Percentiles rank a stretch among this genome's conserved stretches.
phyloP scores from a whole-genome alignment of 2,888 invertebrate genomes.

The Protophormia terraenovae region DNA sequence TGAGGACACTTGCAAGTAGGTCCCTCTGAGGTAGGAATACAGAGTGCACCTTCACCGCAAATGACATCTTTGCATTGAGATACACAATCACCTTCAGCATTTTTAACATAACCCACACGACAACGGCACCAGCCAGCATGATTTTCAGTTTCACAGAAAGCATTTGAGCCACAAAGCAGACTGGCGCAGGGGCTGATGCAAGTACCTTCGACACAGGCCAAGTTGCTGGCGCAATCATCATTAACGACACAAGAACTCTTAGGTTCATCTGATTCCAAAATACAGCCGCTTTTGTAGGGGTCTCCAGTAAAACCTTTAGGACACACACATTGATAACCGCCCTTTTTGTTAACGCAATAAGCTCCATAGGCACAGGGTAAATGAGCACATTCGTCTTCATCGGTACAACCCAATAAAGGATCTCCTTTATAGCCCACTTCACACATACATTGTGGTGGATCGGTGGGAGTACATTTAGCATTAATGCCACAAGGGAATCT shows the following conservation, averaged over 20 bases:
- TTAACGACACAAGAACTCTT: slow-evolving; percentile 87
- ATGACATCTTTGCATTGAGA: slow-evolving; percentile 85
- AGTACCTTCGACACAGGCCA: slow-evolving; percentile 89
- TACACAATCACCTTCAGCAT: slow-evolving; percentile 90
- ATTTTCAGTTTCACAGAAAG: slow-evolving; percentile 93
- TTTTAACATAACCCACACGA: slow-evolving; percentile 90
- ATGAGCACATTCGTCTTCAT: slow-evolving; percentile 92
- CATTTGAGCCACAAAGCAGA: slow-evolving; percentile 90
- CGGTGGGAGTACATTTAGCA: slow-evolving; percentile 93
- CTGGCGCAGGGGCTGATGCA: slow-evolving; percentile 91
- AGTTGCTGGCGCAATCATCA: slow-evolving; percentile 90
- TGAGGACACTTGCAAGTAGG: slow-evolving; percentile 94
- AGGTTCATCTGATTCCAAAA: slow-evolving; percentile 83
- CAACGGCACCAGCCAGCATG: slow-evolving; percentile 95
- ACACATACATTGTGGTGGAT: slow-evolving; percentile 95
- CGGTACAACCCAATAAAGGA: slow-evolving; percentile 91
- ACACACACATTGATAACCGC: slow-evolving; percentile 92
- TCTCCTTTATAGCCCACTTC: slow-evolving; percentile 93
- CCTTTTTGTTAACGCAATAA: slow-evolving; percentile 92
- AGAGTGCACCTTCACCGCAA: slow-evolving; percentile 92
- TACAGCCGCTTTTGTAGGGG: slow-evolving; percentile 92
- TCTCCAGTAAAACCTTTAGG: slow-evolving; percentile 92
- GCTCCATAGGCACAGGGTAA: slow-evolving; percentile 94
- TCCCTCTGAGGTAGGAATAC: slow-evolving; percentile 91
- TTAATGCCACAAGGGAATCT: slow-evolving; percentile 94